Evolutionary conservation across 92 coral and sea anemone species (phyloP).

Genomic region (Parazoanthus atlanticus): DNA sequence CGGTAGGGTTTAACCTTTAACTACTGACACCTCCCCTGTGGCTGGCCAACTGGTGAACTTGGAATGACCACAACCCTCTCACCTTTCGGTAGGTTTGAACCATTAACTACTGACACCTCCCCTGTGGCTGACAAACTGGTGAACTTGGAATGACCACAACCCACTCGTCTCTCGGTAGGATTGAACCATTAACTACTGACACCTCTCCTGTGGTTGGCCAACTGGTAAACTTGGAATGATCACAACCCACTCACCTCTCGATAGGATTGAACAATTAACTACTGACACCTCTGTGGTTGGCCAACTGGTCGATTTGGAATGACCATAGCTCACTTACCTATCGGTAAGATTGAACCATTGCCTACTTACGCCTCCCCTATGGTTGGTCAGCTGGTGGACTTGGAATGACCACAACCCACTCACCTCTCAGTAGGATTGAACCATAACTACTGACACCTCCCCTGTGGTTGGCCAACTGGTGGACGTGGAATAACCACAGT

Average conservation of each 20-base stretch:
- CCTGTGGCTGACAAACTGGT: constrained; percentile 12
- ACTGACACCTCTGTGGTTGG: too few relatives aligned
- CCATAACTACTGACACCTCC: too few relatives aligned
- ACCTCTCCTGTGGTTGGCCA: constrained; percentile 10
- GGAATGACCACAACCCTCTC: not conserved
- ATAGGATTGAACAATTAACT: too few relatives aligned
- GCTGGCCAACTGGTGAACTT: constrained; percentile 12
- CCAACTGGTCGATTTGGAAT: too few relatives aligned
- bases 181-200: not conserved
- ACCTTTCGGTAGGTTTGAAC: not conserved
- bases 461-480: too few relatives aligned
- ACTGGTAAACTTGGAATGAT: not conserved
- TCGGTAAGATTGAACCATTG: too few relatives aligned
- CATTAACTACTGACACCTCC: not conserved
- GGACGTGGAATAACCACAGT: too few relatives aligned
- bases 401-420: too few relatives aligned
- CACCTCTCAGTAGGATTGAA: too few relatives aligned
- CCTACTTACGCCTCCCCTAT: too few relatives aligned
- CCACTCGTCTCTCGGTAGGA: not conserved
- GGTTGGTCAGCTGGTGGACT: too few relatives aligned
- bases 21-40: not conserved
- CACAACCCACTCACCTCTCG: not conserved
- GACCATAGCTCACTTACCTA: too few relatives aligned
- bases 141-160: not conserved
- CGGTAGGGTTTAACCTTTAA: not conserved